These are phyloP conservation scores for Ceratina japonica DNA, from an alignment of 1,140 invertebrate genomes.

Conservation along the genomic window DNA sequence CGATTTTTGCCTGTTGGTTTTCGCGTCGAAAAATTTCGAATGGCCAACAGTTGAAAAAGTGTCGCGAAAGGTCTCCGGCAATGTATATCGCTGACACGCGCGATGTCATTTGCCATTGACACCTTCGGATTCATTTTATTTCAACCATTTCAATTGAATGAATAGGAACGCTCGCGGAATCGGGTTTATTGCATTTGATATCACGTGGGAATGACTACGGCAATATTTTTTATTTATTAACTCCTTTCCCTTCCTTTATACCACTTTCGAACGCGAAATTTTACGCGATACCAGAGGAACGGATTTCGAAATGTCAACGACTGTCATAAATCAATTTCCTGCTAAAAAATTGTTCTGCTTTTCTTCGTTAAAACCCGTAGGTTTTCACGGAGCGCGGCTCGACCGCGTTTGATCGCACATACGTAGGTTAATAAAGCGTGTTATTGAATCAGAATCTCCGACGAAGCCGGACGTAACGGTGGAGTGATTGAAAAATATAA, in stretches of 20 bases:
- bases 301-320: neutral
- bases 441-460: neutral
- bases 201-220: neutral
- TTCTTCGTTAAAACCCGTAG: neutral
- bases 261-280: neutral
- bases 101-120: neutral
- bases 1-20: neutral
- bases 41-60: constrained; percentile 7
- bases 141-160: neutral
- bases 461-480: neutral
- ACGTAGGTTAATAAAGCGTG: no score
- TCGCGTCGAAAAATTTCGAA: neutral
- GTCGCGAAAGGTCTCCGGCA: neutral
- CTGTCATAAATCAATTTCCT: neutral
- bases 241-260: neutral
- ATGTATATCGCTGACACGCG: neutral
- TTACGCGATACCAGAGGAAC: neutral
- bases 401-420: no score
- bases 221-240: neutral
- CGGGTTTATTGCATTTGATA: neutral
- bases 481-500: neutral
- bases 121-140: neutral
- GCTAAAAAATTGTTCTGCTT: neutral
- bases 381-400: no score
- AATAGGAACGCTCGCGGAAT: neutral